phyloP scores from a whole-genome alignment of 1,140 invertebrate species.

The Ostrea denselamellosa region DNA sequence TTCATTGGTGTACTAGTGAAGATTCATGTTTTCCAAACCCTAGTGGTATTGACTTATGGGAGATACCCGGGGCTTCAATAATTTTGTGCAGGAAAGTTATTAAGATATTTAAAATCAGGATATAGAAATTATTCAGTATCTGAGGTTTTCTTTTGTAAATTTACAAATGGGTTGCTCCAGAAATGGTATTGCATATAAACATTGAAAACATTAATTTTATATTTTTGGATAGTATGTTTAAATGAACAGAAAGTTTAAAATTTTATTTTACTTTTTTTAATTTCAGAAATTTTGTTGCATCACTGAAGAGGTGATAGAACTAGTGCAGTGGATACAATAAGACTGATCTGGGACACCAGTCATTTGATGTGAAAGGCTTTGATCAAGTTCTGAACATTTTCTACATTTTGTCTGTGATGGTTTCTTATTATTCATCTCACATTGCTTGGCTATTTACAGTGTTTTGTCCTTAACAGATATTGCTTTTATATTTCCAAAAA shows the following conservation, averaged over 20 bases:
- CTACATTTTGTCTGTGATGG: background rate
- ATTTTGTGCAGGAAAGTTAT: background rate
- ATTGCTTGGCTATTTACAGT: no score
- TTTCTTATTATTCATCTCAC: background rate
- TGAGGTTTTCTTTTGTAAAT: background rate
- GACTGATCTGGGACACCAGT: background rate
- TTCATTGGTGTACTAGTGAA: background rate
- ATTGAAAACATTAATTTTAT: background rate
- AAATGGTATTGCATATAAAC: background rate
- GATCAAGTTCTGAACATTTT: background rate
- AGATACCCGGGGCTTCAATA: no score
- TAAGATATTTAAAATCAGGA: background rate
- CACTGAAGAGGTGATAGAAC: background rate
- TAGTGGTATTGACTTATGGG: no score
- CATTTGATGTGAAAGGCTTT: background rate
- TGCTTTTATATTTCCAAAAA: no score
- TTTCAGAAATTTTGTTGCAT: constrained; percentile 21
- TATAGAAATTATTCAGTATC: background rate
- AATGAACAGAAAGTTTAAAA: background rate
- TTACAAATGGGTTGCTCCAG: background rate
- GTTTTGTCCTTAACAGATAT: no score
- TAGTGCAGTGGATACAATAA: background rate
- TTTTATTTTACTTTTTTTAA: background rate
- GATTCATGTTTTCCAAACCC: background rate
- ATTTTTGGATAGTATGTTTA: background rate